Evolutionary conservation across 2,888 invertebrate species (phyloP).

Genomic region (Amphimallon solstitiale): DNA sequence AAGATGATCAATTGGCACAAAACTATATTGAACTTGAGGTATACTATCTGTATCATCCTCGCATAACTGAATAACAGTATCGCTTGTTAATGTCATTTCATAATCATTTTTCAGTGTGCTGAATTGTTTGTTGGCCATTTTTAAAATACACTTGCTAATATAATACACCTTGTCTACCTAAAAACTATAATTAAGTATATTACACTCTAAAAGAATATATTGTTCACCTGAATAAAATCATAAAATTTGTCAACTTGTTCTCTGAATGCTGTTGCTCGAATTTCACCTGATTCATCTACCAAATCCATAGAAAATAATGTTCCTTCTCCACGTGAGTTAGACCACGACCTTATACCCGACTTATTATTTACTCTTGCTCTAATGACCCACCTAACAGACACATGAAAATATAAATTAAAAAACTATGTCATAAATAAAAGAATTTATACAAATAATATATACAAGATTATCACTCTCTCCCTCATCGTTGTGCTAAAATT

Average conservation of each 20-base stretch:
- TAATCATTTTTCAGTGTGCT: slow-evolving; percentile 89
- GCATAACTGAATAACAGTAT: slow-evolving; percentile 63
- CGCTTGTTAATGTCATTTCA: slow-evolving; percentile 88
- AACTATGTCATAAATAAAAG: no score
- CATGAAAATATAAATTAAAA: background rate
- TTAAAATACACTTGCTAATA: slow-evolving; percentile 85
- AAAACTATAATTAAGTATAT: background rate
- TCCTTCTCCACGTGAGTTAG: slow-evolving; percentile 92
- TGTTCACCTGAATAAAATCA: slow-evolving; percentile 82
- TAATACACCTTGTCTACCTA: slow-evolving; percentile 79
- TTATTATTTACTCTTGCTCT: slow-evolving; percentile 90
- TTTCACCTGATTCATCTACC: slow-evolving; percentile 94
- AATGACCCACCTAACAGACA: slow-evolving; percentile 81
- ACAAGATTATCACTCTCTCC: no score
- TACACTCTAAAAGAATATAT: background rate
- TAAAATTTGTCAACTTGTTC: slow-evolving; percentile 89
- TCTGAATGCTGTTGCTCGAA: slow-evolving; percentile 90
- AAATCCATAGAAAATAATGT: slow-evolving; percentile 93
- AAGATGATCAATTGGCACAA: slow-evolving; percentile 79
- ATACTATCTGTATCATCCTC: slow-evolving; percentile 69
- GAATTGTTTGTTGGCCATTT: slow-evolving; percentile 93
- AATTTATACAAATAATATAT: no score
- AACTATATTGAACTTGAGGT: slow-evolving; percentile 82
- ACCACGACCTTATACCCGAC: slow-evolving; percentile 84
- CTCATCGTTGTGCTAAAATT: background rate